Evolutionary conservation across 2,113 vertebrate species (phyloP).

Genomic region (Philantomba maxwellii): DNA sequence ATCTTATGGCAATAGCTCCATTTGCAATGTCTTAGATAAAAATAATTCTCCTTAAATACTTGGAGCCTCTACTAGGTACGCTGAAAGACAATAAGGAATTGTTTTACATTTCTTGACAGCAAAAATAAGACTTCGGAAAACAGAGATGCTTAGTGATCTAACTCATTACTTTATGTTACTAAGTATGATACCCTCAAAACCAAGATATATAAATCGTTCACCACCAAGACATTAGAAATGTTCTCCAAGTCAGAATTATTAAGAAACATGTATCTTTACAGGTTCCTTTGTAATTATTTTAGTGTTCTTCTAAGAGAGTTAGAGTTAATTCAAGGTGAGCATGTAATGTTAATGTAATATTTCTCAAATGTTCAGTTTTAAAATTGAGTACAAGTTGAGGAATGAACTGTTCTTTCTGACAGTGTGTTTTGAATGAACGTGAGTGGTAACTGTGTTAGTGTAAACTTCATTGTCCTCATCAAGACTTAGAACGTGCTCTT

Average conservation of each 20-base stretch:
- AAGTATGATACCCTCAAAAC: slow-evolving; percentile 41
- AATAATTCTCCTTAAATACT: background rate
- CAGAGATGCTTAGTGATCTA: background rate
- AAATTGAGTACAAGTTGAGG: background rate
- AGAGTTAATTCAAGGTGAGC: background rate
- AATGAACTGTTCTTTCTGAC: background rate
- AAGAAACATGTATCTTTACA: slow-evolving; percentile 12
- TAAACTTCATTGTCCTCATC: background rate
- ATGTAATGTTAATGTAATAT: background rate
- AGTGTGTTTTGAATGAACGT: background rate
- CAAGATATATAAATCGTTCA: slow-evolving; percentile 24
- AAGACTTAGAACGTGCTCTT: background rate
- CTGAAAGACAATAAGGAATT: background rate
- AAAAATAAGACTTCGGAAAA: slow-evolving; percentile 6
- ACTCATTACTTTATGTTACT: background rate
- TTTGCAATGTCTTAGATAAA: background rate
- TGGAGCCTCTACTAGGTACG: background rate
- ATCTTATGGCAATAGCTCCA: background rate
- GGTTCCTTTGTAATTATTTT: slow-evolving; percentile 34
- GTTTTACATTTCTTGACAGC: background rate
- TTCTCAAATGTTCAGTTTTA: background rate
- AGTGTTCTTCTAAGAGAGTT: background rate
- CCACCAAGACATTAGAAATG: slow-evolving; percentile 42
- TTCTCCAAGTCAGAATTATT: slow-evolving; percentile 44
- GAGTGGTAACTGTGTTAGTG: background rate